Evolutionary conservation across 2,113 vertebrate genomes (phyloP).

Genomic region (Nyctereutes procyonoides): DNA sequence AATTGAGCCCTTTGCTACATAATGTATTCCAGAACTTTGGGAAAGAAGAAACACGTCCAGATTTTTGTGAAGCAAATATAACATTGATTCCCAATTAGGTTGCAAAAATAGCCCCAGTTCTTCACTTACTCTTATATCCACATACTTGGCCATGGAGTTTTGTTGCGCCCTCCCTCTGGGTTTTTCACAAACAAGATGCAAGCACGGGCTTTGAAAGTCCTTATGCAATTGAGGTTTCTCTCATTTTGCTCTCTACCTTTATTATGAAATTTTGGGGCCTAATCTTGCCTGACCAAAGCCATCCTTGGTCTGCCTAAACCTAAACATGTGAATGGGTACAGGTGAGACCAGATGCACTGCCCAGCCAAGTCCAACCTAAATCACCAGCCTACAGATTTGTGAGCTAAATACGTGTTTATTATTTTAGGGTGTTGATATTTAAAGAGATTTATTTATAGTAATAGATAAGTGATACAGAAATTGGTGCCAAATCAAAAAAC

Average conservation of each 20-base stretch:
- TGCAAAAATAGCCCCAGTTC: neutral
- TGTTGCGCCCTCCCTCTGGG: no score
- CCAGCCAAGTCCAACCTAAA: neutral
- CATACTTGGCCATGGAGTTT: neutral
- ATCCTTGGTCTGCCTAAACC: neutral
- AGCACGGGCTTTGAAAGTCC: neutral
- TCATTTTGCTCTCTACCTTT: neutral
- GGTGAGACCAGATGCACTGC: neutral
- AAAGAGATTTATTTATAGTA: neutral
- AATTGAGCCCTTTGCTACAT: neutral
- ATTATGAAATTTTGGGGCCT: neutral
- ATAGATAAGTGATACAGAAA: neutral
- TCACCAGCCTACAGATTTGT: neutral
- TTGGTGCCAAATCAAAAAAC: neutral
- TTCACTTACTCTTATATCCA: neutral
- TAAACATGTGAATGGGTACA: neutral
- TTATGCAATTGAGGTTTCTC: neutral
- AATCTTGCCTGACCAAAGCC: neutral
- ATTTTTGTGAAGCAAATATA: neutral
- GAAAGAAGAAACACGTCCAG: neutral
- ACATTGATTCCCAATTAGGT: neutral
- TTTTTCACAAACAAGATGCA: neutral
- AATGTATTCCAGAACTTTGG: neutral
- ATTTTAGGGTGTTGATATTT: neutral
- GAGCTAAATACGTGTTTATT: neutral